Evolutionary conservation across 2,888 invertebrate species (phyloP).

Genomic region (Tuta absoluta): DNA sequence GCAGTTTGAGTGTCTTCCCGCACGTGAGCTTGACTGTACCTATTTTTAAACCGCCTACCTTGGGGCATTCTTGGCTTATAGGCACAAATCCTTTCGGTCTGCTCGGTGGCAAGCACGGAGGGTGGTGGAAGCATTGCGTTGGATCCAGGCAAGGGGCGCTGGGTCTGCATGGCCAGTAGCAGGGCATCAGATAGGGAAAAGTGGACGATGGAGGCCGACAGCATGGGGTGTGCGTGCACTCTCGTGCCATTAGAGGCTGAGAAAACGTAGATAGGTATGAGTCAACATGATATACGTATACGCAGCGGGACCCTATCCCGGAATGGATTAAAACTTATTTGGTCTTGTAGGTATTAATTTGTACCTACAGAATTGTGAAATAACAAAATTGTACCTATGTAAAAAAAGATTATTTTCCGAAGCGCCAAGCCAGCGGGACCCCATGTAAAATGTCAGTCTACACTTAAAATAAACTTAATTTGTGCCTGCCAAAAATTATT

Average conservation of each 20-base stretch:
- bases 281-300: not conserved
- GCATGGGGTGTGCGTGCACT: slow-evolving; percentile 62
- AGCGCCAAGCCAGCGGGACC: no score
- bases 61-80: not conserved
- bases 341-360: no score
- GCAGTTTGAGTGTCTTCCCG: no score
- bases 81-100: not conserved
- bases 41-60: slow-evolving; percentile 1
- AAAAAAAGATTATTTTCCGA: no score
- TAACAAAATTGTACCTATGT: no score
- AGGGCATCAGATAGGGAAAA: slow-evolving; percentile 72
- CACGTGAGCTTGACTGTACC: no score
- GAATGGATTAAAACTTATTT: no score
- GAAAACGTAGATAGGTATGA: not conserved
- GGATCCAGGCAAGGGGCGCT: slow-evolving; percentile 65
- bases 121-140: slow-evolving; percentile 67
- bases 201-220: slow-evolving; percentile 65
- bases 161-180: slow-evolving; percentile 67
- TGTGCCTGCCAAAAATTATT: no score
- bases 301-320: not conserved
- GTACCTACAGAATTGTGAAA: no score
- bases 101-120: slow-evolving; percentile 61
- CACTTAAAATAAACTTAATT: no score
- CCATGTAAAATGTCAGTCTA: no score
- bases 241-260: slow-evolving; percentile 61